Percentiles rank a stretch among this genome's conserved stretches.
phyloP scores from a whole-genome alignment of 30 jellyfish, hydroid and myxozoan genomes.

The Turritopsis dohrnii region DNA sequence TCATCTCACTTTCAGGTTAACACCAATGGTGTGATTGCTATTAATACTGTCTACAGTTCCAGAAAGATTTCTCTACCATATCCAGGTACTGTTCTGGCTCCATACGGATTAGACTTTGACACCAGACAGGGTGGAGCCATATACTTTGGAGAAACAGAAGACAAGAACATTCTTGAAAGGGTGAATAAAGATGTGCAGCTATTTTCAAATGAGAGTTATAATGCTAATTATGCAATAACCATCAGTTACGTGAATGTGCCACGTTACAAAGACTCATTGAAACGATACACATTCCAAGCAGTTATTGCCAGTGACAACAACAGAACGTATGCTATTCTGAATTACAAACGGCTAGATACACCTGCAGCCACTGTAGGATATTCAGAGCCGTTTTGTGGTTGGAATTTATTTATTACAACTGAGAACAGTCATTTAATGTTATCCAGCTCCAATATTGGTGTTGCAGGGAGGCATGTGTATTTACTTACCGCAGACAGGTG shows the following conservation, averaged over 20 bases:
- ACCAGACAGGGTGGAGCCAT: slow-evolving; percentile 5
- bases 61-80: not conserved
- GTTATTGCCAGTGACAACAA: not conserved
- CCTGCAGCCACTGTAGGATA: not conserved
- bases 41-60: not conserved
- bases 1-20: not conserved
- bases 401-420: not conserved
- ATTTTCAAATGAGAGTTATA: not conserved
- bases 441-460: not conserved
- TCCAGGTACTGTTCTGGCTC: not conserved
- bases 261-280: not conserved
- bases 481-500: not conserved
- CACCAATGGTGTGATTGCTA: not conserved
- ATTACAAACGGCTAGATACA: not conserved
- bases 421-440: not conserved
- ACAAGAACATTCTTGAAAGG: not conserved
- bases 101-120: slow-evolving; percentile 2
- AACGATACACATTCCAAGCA: not conserved
- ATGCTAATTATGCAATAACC: not conserved
- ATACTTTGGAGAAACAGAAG: slow-evolving; percentile 8
- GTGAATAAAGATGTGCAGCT: not conserved
- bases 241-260: slow-evolving; percentile 2
- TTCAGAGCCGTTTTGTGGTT: slow-evolving; percentile 8
- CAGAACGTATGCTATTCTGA: not conserved
- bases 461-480: slow-evolving; percentile 1